phyloP scores from a whole-genome alignment of 92 coral and sea anemone species.

The Porites divaricata region DNA sequence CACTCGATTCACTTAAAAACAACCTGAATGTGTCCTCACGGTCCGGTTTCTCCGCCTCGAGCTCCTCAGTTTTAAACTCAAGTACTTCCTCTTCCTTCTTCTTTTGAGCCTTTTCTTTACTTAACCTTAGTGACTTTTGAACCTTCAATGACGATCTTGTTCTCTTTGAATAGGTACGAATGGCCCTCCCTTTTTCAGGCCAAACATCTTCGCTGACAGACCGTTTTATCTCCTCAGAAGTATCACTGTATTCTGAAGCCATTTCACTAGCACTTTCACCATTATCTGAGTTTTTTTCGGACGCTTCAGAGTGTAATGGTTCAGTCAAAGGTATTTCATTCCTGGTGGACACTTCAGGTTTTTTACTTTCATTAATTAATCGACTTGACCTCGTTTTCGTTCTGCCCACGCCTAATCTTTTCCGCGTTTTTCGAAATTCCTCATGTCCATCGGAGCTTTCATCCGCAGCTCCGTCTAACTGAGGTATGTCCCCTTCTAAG shows the following conservation, averaged over 20 bases:
- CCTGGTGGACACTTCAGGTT: neutral
- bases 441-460: conserved; percentile 46
- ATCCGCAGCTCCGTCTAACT: conserved; percentile 90
- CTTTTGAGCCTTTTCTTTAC: neutral
- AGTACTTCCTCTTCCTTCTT: neutral
- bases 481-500: conserved; percentile 76
- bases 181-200: conserved; percentile 13
- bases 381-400: neutral
- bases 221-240: no score
- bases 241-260: neutral
- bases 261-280: neutral
- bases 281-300: neutral
- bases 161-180: conserved; percentile 40
- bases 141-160: neutral
- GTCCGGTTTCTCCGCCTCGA: neutral
- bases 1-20: conserved; percentile 56
- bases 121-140: neutral
- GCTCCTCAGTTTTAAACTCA: neutral
- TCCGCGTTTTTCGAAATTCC: neutral
- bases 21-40: conserved; percentile 23
- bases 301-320: neutral
- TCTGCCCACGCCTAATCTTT: neutral
- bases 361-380: neutral
- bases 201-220: conserved; percentile 3
- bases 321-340: neutral